Base-by-base conservation (phyloP, 2,113 vertebrate species). In the Nibea albiflora region DNA sequence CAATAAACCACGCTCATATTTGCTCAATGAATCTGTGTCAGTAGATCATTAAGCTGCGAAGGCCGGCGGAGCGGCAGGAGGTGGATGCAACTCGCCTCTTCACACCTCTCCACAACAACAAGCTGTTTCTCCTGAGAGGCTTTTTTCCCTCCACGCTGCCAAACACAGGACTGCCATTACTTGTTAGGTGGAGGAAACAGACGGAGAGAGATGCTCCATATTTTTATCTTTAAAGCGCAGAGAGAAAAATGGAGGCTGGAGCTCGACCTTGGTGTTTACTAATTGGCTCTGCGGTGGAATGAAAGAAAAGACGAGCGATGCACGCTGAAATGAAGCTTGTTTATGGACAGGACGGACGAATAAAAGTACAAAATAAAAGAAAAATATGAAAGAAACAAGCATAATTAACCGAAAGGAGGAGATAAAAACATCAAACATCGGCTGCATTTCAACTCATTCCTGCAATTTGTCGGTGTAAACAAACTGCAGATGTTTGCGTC, bases 11-110 rank as follows among this genome's bases (percentile, higher is more conserved):
- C 20, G 0, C 39, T 86, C 44, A 17, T 80, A 68, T 92, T 86
- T 88, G 84, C 77, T 80, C 65, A 53, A 2, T 1, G 68, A 78
- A 89, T 89, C 68, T 84, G 90, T 92, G 91, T 90, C 88, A 90
- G 92, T 92, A 81, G 89, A 93, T 92, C 91, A 92, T 92, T 92
- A 92, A 91, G 60, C 87, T 77, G 1, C 6, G 69, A 80, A 82
- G 88, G 84, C 82, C 73, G 46, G 12, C 1, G 2, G 31, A 62
- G 71, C 3, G 0, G 28, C 50, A 26, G 73, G 22, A 46, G 56
- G 72, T 44, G 50, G 66, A 62, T 17, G 11, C 44, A 1, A 28
- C 81, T 69, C 54, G 28, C 60, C 73, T 60, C 53, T 50, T 83
- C 71, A 80, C 63, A 58, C 53, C 56, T 76, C 35, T 20, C 20